Percentiles rank a stretch among this genome's conserved stretches.
Evolutionary conservation across 2,888 invertebrate species (phyloP).

Genomic region (Sphaerophoria rueppellii): DNA sequence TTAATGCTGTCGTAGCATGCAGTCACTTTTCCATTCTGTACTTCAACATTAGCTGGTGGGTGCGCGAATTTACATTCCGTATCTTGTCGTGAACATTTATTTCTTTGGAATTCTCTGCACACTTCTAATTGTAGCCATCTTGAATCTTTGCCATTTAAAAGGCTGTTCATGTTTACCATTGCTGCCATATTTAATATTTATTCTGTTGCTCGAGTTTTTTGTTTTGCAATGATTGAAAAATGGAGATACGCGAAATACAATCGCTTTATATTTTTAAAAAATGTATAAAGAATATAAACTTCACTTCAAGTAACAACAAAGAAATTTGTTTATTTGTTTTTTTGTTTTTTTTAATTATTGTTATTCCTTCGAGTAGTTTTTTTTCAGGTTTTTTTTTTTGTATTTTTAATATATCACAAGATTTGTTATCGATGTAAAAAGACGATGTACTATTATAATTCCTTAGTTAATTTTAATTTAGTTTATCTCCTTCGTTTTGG

Average conservation of each 20-base stretch:
- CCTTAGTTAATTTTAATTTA: constrained; percentile 45
- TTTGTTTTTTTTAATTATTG: not conserved
- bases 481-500: constrained; percentile 38
- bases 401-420: constrained; percentile 71
- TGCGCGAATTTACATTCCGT: constrained; percentile 99
- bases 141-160: constrained; percentile 99
- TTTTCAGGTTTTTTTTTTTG: constrained; percentile 36
- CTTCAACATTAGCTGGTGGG: constrained; percentile 99
- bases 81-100: constrained; percentile 99
- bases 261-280: constrained; percentile 35
- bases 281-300: constrained; percentile 23
- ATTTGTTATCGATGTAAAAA: constrained; percentile 73
- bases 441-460: constrained; percentile 71
- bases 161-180: constrained; percentile 98
- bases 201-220: constrained; percentile 21
- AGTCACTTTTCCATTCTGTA: constrained; percentile 99
- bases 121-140: constrained; percentile 99
- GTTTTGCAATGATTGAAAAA: not conserved
- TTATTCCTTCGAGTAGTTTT: constrained; percentile 18
- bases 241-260: constrained; percentile 32
- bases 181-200: constrained; percentile 85
- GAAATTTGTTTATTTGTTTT: constrained; percentile 6
- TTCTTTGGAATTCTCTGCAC: constrained; percentile 99
- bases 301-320: constrained; percentile 44
- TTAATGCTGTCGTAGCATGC: constrained; percentile 99